Evolutionary conservation across 2,888 invertebrate species (phyloP).

Genomic region (Acrocera orbiculus): DNA sequence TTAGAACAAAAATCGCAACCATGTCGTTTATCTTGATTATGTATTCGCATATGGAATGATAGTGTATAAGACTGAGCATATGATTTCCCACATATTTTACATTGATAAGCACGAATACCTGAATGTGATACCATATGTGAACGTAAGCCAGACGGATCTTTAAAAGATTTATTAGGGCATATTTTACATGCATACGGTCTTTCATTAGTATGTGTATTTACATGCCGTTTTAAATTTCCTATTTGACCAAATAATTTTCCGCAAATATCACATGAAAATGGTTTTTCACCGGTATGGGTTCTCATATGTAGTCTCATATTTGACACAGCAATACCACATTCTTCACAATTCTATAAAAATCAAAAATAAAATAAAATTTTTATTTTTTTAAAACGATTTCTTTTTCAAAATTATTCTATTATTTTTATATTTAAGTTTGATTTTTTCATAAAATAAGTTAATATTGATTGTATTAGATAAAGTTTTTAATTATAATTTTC

Average conservation of each 20-base stretch:
- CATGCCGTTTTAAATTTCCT: constrained; percentile 9
- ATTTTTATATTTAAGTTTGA: too few species aligned
- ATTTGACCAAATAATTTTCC: constrained; percentile 8
- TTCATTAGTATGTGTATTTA: constrained; percentile 11
- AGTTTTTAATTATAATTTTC: too few species aligned
- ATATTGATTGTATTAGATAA: too few species aligned
- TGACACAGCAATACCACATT: constrained; percentile 10
- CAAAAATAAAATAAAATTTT: too few species aligned
- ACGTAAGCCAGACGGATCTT: constrained; percentile 10
- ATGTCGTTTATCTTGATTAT: constrained; percentile 10
- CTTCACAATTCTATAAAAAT: too few species aligned
- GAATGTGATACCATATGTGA: constrained; percentile 11
- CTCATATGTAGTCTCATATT: constrained; percentile 12
- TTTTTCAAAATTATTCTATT: too few species aligned
- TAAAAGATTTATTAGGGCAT: constrained; percentile 9
- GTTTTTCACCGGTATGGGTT: constrained; percentile 8
- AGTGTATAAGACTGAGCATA: constrained; percentile 11
- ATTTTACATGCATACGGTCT: constrained; percentile 11
- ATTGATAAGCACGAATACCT: constrained; percentile 9
- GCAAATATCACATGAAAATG: constrained; percentile 9
- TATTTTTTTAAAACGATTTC: too few species aligned
- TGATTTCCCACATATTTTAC: constrained; percentile 10
- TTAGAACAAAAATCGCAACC: constrained; percentile 7
- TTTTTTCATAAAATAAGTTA: too few species aligned
- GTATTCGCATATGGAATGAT: constrained; percentile 7